Evolutionary conservation across 2,797 vertebrate genomes (phyloP).

Genomic region (Sebastes matsubarae): DNA sequence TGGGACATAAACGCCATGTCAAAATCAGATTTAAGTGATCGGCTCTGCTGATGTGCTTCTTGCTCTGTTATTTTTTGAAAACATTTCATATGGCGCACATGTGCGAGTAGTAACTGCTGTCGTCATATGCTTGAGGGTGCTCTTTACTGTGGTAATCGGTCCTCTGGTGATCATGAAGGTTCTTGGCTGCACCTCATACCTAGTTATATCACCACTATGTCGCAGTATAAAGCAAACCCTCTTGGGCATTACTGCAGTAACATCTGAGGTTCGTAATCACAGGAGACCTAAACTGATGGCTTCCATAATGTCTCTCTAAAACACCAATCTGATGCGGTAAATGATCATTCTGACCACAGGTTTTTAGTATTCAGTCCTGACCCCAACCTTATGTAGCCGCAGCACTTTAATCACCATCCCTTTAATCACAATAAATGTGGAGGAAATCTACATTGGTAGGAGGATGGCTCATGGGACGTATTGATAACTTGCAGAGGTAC

Average conservation of each 20-base stretch:
- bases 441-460: conserved; percentile 9
- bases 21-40: conserved; percentile 20
- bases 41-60: not conserved
- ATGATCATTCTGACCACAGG: conserved; percentile 57
- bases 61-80: conserved; percentile 13
- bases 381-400: conserved; percentile 33
- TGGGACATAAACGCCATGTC: not conserved
- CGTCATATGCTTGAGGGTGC: conserved; percentile 32
- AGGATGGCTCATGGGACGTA: not conserved
- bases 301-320: conserved; percentile 42
- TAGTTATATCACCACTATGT: conserved; percentile 2
- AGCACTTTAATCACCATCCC: conserved; percentile 56
- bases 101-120: conserved; percentile 37
- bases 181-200: conserved; percentile 45
- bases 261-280: conserved; percentile 37
- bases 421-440: conserved; percentile 68
- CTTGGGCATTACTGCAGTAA: conserved; percentile 15
- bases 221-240: not conserved
- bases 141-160: conserved; percentile 49
- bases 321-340: conserved; percentile 39
- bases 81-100: conserved; percentile 42
- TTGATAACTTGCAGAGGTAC: conserved; percentile 3
- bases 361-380: conserved; percentile 35
- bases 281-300: conserved; percentile 29
- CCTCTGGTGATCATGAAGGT: conserved; percentile 24